phyloP scores from a whole-genome alignment of 1,140 invertebrate species.

The Oscheius sp. region DNA sequence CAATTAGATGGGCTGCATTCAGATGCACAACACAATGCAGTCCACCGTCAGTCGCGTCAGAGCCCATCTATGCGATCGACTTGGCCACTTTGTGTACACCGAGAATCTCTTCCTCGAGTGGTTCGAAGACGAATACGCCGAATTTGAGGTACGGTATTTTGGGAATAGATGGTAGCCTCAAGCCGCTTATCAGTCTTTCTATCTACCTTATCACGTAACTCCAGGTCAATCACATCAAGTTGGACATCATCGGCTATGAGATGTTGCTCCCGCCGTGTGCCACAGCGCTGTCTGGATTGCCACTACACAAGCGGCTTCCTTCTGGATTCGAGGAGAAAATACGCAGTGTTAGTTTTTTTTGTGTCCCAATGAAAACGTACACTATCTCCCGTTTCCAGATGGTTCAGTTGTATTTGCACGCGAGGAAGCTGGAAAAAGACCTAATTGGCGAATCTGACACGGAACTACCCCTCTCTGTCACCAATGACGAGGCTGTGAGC shows the following conservation, averaged over 20 bases:
- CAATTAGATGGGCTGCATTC: background rate
- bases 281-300: slow-evolving; percentile 90
- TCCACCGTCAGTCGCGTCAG: background rate
- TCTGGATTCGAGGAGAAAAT: slow-evolving; percentile 94
- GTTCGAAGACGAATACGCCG: slow-evolving; percentile 95
- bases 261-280: slow-evolving; percentile 91
- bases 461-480: slow-evolving; percentile 80
- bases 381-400: slow-evolving; percentile 65
- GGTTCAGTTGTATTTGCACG: slow-evolving; percentile 88
- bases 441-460: slow-evolving; percentile 78
- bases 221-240: slow-evolving; percentile 67
- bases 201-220: background rate
- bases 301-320: slow-evolving; percentile 86
- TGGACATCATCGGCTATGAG: slow-evolving; percentile 69
- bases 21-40: background rate
- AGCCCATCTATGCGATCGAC: slow-evolving; percentile 67
- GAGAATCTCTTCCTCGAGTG: slow-evolving; percentile 98
- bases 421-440: slow-evolving; percentile 78
- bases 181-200: background rate
- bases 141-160: slow-evolving; percentile 78
- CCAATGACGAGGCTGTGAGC: slow-evolving; percentile 81
- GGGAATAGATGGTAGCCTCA: slow-evolving; percentile 85
- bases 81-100: slow-evolving; percentile 79
- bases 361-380: background rate
- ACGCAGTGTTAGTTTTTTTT: slow-evolving; percentile 66